These are phyloP conservation scores for Sturnira hondurensis DNA, from an alignment of 2,113 vertebrate species.

Conservation along the genomic window DNA sequence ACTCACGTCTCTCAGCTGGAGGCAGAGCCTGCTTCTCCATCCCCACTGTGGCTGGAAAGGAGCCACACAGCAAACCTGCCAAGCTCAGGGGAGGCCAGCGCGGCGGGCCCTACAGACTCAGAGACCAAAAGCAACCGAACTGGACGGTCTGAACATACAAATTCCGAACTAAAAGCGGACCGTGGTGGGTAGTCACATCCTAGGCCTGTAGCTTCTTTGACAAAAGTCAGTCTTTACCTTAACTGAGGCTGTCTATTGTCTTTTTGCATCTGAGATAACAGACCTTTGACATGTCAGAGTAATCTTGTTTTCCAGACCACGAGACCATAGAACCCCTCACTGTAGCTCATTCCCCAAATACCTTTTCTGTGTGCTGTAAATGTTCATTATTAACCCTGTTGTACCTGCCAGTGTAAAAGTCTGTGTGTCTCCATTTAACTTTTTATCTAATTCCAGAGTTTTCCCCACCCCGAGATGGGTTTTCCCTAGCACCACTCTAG, in stretches of 20 bases:
- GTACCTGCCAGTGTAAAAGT: neutral
- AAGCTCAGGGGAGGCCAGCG: neutral
- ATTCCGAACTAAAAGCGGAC: neutral
- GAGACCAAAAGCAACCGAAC: no score
- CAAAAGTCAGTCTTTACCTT: neutral
- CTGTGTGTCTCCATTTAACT: neutral
- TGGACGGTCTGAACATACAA: neutral
- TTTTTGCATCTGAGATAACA: neutral
- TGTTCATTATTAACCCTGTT: neutral
- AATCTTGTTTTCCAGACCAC: neutral
- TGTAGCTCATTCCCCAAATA: no score
- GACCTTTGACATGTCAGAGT: neutral
- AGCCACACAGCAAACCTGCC: neutral
- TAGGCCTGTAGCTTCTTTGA: neutral
- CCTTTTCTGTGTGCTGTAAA: neutral
- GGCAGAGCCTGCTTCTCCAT: neutral
- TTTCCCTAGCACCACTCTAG: no score
- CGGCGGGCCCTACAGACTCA: neutral
- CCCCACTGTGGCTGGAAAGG: neutral
- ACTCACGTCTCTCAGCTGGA: fast-evolving
- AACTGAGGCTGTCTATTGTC: neutral
- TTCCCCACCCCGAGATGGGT: neutral
- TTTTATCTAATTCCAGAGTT: neutral
- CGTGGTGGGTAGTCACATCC: neutral
- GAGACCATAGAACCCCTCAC: neutral